phyloP scores from a whole-genome alignment of 2,113 vertebrate species.

The Collichthys lucidus region DNA sequence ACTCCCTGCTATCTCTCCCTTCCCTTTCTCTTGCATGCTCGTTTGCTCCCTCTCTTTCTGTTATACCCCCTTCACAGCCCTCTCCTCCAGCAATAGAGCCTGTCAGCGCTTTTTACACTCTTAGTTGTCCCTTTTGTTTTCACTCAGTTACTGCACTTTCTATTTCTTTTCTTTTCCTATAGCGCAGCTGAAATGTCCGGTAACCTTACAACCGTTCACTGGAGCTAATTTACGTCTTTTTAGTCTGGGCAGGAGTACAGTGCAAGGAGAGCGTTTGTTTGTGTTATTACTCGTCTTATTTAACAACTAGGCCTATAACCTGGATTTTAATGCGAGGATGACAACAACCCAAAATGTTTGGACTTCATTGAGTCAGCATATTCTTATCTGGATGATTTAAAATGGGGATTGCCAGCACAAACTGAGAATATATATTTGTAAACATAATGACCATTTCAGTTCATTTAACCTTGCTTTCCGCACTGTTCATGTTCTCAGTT shows the following conservation, averaged over 20 bases:
- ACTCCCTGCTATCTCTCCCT: slow-evolving; percentile 51
- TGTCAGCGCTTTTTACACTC: slow-evolving; percentile 73
- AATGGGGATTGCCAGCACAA: neutral
- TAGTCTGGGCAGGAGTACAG: slow-evolving; percentile 40
- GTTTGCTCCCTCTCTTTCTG: slow-evolving; percentile 47
- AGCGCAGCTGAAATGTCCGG: slow-evolving; percentile 55
- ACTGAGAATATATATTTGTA: slow-evolving; percentile 6
- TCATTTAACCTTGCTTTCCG: neutral
- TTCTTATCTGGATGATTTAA: slow-evolving; percentile 30
- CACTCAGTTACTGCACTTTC: slow-evolving; percentile 52
- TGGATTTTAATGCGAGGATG: slow-evolving; percentile 35
- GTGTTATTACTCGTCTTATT: slow-evolving; percentile 51
- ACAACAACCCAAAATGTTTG: slow-evolving; percentile 17
- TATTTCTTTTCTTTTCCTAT: slow-evolving; percentile 37
- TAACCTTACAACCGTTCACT: slow-evolving; percentile 40
- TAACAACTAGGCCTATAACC: neutral
- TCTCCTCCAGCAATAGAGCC: slow-evolving; percentile 56
- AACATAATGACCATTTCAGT: slow-evolving; percentile 16
- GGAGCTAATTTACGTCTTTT: slow-evolving; percentile 56
- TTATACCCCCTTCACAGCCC: slow-evolving; percentile 64
- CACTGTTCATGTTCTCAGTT: neutral
- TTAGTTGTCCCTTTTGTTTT: slow-evolving; percentile 69
- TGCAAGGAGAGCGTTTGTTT: slow-evolving; percentile 35
- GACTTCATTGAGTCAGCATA: slow-evolving; percentile 6
- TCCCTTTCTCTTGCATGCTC: slow-evolving; percentile 33